phyloP scores from a whole-genome alignment of 2,888 invertebrate species.

The Brenthis daphne region DNA sequence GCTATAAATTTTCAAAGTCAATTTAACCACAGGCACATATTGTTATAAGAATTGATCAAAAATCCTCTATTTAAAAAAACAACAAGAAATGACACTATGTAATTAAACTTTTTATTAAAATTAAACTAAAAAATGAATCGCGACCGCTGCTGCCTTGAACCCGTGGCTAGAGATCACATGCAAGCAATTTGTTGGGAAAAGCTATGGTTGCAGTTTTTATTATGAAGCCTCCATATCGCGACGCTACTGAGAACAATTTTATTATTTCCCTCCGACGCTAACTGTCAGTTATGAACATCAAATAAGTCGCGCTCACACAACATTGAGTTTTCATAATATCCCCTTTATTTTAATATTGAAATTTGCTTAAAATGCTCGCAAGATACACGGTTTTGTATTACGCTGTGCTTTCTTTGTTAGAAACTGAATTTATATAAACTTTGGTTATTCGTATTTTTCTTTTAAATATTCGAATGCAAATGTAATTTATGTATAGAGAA shows the following conservation, averaged over 20 bases:
- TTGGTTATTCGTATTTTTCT: neutral
- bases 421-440: neutral
- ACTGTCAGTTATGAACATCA: slow-evolving; percentile 44
- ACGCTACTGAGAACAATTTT: slow-evolving; percentile 48
- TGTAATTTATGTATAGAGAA: neutral
- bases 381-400: slow-evolving; percentile 3
- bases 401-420: slow-evolving; percentile 2
- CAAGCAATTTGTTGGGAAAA: slow-evolving; percentile 66
- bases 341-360: slow-evolving; percentile 35
- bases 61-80: neutral
- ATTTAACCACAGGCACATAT: too few relatives aligned
- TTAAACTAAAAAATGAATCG: slow-evolving; percentile 22
- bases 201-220: slow-evolving; percentile 67
- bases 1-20: too few relatives aligned
- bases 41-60: too few relatives aligned
- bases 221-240: slow-evolving; percentile 56
- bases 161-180: slow-evolving; percentile 60
- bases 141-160: slow-evolving; percentile 43
- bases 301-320: slow-evolving; percentile 39
- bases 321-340: slow-evolving; percentile 36
- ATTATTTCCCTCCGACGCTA: slow-evolving; percentile 44
- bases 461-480: neutral
- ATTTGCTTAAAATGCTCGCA: neutral
- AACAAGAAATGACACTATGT: neutral
- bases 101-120: neutral